Evolutionary conservation across 64 coral and sea anemone genomes (phyloP), one percentile per base, ranked within the genome.

Genomic region (Porites lutea): DNA sequence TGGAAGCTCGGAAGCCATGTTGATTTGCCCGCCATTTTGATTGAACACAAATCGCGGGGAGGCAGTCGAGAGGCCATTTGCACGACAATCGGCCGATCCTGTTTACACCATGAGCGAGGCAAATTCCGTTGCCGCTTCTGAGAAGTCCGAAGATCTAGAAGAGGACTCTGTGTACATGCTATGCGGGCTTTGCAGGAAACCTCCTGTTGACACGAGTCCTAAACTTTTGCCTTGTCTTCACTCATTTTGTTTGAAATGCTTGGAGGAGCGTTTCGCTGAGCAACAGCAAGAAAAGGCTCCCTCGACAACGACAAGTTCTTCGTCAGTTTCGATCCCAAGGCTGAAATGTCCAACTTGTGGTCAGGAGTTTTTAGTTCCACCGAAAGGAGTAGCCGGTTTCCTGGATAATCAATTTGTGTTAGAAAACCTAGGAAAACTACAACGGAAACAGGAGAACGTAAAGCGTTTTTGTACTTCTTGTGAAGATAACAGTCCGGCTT

Each of bases 291-390:
- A 98, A 8, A 91, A 83, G 44, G 60, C 67, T 2, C 64, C 94
- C 46, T 47, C 88, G 19, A 72, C 82, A 71, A 80, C 79, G 71
- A 44, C 92, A 4, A 87, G 63, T 87, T 23, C 81, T 14, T 88
- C 90, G 8, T 82, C 94, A 23, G 78, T 78, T 58, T 54, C 89
- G 20, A 79, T 96, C 54, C 88, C 91, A 45, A 81, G 97, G 47
- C 77, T 99, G 43, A 99, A 99, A 92, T 99, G 97, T 75, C 97
- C 97, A 51, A 99, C 88, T 21, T 99, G 97, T 59, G 97, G 97
- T 15, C 97, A 99, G 62, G 97, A 99, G 72, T 99, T 99, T 85
- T 77, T 99, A 14, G 97, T 99, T 48, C 97, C 97, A 48, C 91
- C 80, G 55, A 93, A 95, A 44, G 97, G 97, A 80, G 90, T 99